These are phyloP conservation scores for Austrolebias charrua DNA, from an alignment of 2,797 vertebrate genomes.

Conservation along the genomic window DNA sequence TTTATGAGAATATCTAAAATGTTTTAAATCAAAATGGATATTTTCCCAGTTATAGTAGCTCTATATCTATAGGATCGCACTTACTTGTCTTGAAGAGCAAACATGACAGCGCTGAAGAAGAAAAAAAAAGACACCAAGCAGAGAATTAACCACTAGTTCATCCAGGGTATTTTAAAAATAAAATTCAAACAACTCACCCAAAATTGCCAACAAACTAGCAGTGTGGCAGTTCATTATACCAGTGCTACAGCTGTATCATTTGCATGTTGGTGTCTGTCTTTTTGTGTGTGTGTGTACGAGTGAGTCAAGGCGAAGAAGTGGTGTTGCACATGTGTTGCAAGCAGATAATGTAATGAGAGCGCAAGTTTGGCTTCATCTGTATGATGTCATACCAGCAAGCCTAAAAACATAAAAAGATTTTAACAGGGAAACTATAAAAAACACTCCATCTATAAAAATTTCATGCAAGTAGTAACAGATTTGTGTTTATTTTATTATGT, in stretches of 20 bases:
- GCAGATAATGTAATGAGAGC: conserved; percentile 65
- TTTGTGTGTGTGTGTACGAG: conserved; percentile 7
- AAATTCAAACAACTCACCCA: conserved; percentile 66
- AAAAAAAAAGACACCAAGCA: not conserved
- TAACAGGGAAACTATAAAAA: conserved; percentile 1
- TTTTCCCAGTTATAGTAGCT: not conserved
- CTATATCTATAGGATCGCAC: conserved; percentile 22
- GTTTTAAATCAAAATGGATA: not conserved
- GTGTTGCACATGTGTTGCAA: conserved; percentile 54
- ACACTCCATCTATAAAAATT: no score
- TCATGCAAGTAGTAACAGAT: no score
- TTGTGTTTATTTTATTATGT: not conserved
- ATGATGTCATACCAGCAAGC: not conserved
- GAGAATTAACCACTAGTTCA: not conserved
- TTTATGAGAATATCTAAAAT: not conserved
- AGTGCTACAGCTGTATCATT: conserved; percentile 23
- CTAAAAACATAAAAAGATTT: conserved; percentile 6
- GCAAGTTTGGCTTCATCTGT: conserved; percentile 6
- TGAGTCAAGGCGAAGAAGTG: conserved; percentile 22
- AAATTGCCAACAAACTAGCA: conserved; percentile 51
- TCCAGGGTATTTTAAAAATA: not conserved
- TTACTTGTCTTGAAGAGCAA: conserved; percentile 55
- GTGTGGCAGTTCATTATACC: conserved; percentile 55
- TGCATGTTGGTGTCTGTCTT: conserved; percentile 22
- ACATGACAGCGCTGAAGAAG: conserved; percentile 64